phyloP scores from a whole-genome alignment of 2,888 invertebrate species.

The Julus scanicus region DNA sequence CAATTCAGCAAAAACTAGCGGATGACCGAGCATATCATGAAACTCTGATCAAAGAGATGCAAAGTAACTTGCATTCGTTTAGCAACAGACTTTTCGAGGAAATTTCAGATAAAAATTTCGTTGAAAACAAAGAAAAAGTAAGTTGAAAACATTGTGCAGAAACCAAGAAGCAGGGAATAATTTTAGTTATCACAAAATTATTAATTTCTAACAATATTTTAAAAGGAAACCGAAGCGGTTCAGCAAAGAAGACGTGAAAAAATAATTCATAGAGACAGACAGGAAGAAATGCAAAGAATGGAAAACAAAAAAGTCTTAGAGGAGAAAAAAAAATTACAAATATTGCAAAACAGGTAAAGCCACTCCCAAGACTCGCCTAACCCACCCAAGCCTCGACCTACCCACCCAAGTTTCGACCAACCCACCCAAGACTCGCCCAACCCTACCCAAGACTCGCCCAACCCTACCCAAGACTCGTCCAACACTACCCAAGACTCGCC shows the following conservation, averaged over 20 bases:
- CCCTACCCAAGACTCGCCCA: no score
- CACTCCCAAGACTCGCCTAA: no score
- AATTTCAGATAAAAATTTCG: constrained; percentile 44
- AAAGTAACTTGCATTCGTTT: background rate
- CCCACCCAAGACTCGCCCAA: no score
- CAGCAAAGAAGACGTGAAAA: background rate
- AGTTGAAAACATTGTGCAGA: no score
- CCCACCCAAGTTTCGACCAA: no score
- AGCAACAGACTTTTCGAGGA: constrained; percentile 36
- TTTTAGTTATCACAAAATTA: no score
- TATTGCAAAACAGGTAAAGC: constrained; percentile 32
- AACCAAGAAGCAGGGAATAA: no score
- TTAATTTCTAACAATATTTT: no score
- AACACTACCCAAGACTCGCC: no score
- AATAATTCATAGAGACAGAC: background rate
- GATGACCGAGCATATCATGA: constrained; percentile 44
- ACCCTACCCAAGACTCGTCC: no score
- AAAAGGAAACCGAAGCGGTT: constrained; percentile 40
- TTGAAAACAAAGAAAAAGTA: constrained; percentile 13
- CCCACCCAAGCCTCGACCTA: no score
- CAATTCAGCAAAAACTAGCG: background rate
- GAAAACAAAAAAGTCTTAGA: constrained; percentile 38
- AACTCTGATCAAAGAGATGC: constrained; percentile 8
- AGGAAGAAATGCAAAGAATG: background rate
- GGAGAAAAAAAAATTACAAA: constrained; percentile 50